Percentiles rank a stretch among this genome's conserved stretches.
phyloP scores from a whole-genome alignment of 2,113 vertebrate species.

The Albula glossodonta region DNA sequence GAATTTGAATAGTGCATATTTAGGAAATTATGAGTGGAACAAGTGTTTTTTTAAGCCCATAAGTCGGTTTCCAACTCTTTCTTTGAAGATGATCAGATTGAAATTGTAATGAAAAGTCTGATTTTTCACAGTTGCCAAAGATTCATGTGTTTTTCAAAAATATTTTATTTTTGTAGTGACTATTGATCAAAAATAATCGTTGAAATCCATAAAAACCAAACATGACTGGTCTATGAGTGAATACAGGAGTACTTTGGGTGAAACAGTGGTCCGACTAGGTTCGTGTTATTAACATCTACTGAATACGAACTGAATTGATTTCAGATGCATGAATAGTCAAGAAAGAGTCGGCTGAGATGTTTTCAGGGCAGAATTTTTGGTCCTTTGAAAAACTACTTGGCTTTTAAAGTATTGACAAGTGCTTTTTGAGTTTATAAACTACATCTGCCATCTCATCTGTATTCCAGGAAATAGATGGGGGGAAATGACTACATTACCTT shows the following conservation, averaged over 20 bases:
- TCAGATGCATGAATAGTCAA: background rate
- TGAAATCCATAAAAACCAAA: no score
- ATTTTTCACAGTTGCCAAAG: no score
- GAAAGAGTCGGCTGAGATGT: background rate
- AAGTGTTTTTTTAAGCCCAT: background rate
- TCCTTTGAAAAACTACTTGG: background rate
- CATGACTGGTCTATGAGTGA: no score
- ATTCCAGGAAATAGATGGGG: background rate
- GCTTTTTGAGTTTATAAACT: background rate
- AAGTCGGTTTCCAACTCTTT: background rate
- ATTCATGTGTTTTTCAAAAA: no score
- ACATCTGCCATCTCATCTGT: background rate
- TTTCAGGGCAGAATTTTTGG: background rate
- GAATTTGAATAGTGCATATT: slow-evolving; percentile 14
- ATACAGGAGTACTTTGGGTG: background rate
- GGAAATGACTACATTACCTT: background rate
- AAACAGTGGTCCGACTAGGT: background rate
- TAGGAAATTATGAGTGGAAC: background rate
- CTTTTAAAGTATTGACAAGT: slow-evolving; percentile 7
- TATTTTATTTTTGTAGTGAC: no score
- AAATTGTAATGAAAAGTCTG: no score
- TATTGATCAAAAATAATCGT: no score
- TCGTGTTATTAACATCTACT: background rate
- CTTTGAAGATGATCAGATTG: no score
- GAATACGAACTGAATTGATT: background rate